Conservation (phyloP, 2,113 vertebrate genomes). For the Neotragus pygmaeus region DNA sequence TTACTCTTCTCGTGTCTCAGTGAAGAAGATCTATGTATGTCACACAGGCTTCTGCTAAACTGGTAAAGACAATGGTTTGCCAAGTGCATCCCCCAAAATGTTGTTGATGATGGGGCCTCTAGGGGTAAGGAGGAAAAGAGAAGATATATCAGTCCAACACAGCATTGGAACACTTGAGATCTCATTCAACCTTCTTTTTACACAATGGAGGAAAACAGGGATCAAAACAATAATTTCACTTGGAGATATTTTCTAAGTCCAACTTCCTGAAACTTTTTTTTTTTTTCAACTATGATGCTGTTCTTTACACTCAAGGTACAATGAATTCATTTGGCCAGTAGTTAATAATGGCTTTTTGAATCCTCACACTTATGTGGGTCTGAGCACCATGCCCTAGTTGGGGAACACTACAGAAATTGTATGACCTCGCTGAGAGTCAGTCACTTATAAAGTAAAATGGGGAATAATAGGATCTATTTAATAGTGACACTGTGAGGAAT, state of each 20-base stretch:
- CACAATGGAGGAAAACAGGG: not conserved
- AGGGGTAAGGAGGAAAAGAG: not conserved
- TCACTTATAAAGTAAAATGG: not conserved
- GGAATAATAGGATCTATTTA: not conserved
- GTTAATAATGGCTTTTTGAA: not conserved
- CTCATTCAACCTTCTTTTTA: not conserved
- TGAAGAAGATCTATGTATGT: conserved; percentile 27
- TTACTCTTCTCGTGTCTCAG: conserved; percentile 60
- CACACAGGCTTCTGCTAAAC: conserved; percentile 48
- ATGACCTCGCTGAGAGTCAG: not conserved
- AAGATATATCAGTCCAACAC: not conserved
- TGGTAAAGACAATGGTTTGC: conserved; percentile 40
- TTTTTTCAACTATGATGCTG: not conserved
- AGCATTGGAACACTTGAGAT: not conserved
- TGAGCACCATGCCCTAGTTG: not conserved
- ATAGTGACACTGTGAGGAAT: not conserved
- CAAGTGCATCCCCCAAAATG: conserved; percentile 10
- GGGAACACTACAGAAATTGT: not conserved
- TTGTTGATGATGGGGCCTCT: not conserved
- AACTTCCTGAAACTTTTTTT: not conserved
- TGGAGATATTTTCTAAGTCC: not conserved
- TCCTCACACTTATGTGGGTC: not conserved
- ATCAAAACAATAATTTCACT: not conserved
- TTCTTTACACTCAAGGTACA: not conserved
- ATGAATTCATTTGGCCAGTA: not conserved